Conservation (phyloP, 2,797 vertebrate genomes). For the Danionella dracula region DNA sequence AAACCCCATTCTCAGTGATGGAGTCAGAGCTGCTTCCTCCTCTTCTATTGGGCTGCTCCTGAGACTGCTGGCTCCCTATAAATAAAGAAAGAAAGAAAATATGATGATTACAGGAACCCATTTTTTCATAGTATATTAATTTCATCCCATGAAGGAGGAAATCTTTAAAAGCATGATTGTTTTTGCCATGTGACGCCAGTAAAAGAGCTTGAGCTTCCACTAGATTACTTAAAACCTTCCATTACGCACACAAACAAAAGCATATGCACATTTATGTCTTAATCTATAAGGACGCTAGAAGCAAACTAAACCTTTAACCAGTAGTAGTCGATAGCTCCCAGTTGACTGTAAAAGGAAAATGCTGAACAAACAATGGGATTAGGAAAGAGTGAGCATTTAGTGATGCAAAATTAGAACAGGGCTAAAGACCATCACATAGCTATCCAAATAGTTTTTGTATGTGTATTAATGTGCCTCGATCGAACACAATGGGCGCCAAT, state of each 20-base stretch:
- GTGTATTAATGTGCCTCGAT: too few species aligned
- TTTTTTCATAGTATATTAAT: too few species aligned
- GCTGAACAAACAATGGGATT: not conserved
- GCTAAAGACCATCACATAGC: too few species aligned
- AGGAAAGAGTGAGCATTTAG: not conserved
- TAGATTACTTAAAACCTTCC: slow-evolving; percentile 11
- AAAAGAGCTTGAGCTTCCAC: slow-evolving; percentile 6
- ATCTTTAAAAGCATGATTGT: not conserved
- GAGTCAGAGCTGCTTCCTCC: slow-evolving; percentile 67
- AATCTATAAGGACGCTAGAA: slow-evolving; percentile 1
- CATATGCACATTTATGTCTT: not conserved
- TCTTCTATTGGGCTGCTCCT: slow-evolving; percentile 67
- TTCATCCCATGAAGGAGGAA: not conserved
- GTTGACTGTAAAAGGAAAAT: not conserved
- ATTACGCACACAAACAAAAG: not conserved
- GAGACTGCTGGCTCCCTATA: slow-evolving; percentile 75
- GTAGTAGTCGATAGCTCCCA: not conserved
- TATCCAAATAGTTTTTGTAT: too few species aligned
- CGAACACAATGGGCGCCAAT: too few species aligned
- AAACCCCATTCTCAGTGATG: slow-evolving; percentile 74
- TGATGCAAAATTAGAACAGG: too few species aligned
- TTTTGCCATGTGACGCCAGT: not conserved
- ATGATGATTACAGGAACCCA: not conserved
- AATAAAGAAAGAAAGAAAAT: slow-evolving; percentile 22
- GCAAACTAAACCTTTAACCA: not conserved